Evolutionary conservation across 2,113 vertebrate species (phyloP), one percentile per base, ranked within the genome.

Genomic region (Alethe diademata): DNA sequence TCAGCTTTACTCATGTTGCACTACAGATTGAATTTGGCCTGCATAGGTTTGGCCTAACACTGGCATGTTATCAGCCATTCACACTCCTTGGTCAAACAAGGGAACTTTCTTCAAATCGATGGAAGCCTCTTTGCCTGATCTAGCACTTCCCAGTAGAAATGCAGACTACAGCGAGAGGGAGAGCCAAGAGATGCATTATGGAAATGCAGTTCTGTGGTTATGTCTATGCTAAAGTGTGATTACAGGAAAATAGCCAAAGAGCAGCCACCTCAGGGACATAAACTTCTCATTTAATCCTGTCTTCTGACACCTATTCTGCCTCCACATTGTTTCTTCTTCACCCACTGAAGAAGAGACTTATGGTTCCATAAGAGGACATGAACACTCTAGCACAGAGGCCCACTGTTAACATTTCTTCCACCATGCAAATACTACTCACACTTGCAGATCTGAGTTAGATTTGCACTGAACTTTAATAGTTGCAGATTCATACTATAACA

Each of bases 91-190:
- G 31, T 53, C 60, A 70, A 40, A 33, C 12, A 76, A 50, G 11
- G 11, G 28, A 61, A 73, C 36, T 22, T 69, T 17, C 58, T 84
- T 76, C 56, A 69, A 36, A 70, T 53, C 15, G 65, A 11, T 7
- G 10, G 31, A 50, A 90, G 57, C 28, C 31, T 78, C 31, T 80
- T 58, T 8, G 14, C 0, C 1, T 36, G 24, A 67, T 56, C 48
- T 67, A 28, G 22, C 61, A 66, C 57, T 80, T 86, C 38, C 40
- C 36, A 73, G n/a, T 40, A 66, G 38, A 87, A 92, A 38, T 20
- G 65, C 0, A 75, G 14, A 73, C 45, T 57, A 25, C 8, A 65
- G 47, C 0, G 0, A 65, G 76, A 86, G 45, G 24, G 22, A 89
- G 7, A 76, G 50, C 26, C 79, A 61, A 65, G 69, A 89, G 25